These are phyloP conservation scores for Gryllus longicercus DNA, from an alignment of 2,888 invertebrate genomes.

Conservation along the genomic window DNA sequence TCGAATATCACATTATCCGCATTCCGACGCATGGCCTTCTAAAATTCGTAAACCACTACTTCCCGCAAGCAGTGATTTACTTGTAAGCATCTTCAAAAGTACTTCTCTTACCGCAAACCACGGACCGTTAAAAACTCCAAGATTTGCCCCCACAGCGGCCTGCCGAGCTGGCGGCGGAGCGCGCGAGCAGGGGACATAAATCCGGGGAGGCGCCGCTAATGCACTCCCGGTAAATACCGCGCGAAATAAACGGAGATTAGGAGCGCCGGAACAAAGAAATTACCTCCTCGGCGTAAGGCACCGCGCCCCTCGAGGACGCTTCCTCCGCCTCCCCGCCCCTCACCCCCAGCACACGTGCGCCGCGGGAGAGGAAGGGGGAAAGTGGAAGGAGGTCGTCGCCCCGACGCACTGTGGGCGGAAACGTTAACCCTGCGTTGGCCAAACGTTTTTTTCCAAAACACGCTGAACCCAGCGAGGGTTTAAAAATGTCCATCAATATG, in stretches of 20 bases:
- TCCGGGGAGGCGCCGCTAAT: not conserved
- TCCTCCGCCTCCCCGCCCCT: no score
- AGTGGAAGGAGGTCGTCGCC: not conserved
- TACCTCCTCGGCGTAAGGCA: not conserved
- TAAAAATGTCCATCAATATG: no score
- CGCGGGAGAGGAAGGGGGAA: not conserved
- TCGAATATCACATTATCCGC: not conserved
- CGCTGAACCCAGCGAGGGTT: no score
- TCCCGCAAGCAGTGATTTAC: not conserved
- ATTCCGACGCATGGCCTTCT: not conserved
- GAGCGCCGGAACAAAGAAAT: conserved; percentile 6
- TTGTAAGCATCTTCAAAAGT: not conserved
- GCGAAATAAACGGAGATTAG: conserved; percentile 17
- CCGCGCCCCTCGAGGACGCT: no score
- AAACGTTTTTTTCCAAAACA: no score
- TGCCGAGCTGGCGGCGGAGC: not conserved
- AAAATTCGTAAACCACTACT: not conserved
- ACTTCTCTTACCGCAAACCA: not conserved
- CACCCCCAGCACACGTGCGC: not conserved
- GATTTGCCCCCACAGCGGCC: not conserved
- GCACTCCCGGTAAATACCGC: not conserved
- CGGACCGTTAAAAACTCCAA: not conserved
- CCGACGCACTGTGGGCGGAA: not conserved
- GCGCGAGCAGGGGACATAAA: not conserved
- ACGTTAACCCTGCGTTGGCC: no score